These are phyloP conservation scores for Euura lappo DNA, from an alignment of 1,140 invertebrate genomes.

Conservation along the genomic window DNA sequence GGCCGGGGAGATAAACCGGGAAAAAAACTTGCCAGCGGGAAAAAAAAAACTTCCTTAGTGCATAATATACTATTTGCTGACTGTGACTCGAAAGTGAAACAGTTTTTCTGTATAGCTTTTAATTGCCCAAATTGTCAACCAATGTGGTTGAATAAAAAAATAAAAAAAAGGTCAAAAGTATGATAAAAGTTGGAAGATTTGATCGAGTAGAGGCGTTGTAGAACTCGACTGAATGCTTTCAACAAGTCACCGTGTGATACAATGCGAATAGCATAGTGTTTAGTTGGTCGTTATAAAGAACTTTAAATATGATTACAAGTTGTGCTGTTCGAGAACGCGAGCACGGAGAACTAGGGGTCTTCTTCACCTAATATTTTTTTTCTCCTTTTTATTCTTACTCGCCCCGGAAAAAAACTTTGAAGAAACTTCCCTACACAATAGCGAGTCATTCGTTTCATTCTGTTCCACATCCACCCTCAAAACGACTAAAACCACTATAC, in stretches of 20 bases:
- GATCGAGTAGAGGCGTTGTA: not conserved
- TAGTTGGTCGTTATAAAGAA: not conserved
- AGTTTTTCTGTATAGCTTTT: no score
- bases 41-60: no score
- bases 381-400: conserved; percentile 13
- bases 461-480: conserved; percentile 7
- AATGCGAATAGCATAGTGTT: not conserved
- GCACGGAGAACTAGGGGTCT: conserved; percentile 12
- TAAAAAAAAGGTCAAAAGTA: not conserved
- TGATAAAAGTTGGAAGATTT: not conserved
- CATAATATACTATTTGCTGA: no score
- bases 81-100: no score
- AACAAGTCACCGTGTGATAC: not conserved
- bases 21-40: no score
- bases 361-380: conserved; percentile 17
- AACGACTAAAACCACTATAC: conserved; percentile 3
- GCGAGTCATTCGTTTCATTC: conserved; percentile 34
- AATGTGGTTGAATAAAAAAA: no score
- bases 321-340: not conserved
- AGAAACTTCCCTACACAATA: conserved; percentile 31
- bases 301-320: conserved; percentile 7
- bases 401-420: not conserved
- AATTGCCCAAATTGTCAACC: no score
- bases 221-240: not conserved
- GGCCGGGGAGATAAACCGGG: no score